Evolutionary conservation across 92 coral and sea anemone species (phyloP).

Genomic region (Epizoanthus illoricatus): DNA sequence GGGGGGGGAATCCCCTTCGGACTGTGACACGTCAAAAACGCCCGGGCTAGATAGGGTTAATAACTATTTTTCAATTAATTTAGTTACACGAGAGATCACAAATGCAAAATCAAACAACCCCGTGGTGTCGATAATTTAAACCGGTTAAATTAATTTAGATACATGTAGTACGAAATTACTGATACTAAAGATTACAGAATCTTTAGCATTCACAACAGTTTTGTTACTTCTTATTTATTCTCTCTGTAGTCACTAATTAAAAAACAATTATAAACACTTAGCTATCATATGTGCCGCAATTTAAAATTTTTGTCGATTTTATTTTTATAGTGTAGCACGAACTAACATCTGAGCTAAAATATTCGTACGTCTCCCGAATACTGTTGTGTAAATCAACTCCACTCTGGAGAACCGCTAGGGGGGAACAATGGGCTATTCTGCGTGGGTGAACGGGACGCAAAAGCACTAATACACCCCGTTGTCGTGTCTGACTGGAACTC

Average conservation of each 20-base stretch:
- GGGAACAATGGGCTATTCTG: conserved; percentile 77
- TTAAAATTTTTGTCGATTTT: not conserved
- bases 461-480: conserved; percentile 84
- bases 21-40: too few species aligned
- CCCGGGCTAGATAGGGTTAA: not conserved
- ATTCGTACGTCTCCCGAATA: not conserved
- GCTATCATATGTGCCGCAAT: too few species aligned
- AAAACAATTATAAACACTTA: not conserved
- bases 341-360: not conserved
- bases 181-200: too few species aligned
- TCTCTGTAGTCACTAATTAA: not conserved
- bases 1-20: too few species aligned
- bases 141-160: too few species aligned
- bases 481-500: conserved; percentile 82
- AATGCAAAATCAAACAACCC: not conserved
- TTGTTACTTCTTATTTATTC: not conserved
- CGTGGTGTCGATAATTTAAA: not conserved
- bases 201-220: too few species aligned
- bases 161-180: too few species aligned
- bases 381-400: conserved; percentile 41
- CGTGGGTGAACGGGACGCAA: conserved; percentile 75
- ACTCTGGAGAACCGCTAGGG: conserved; percentile 79
- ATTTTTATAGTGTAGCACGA: not conserved
- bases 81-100: not conserved
- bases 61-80: not conserved